phyloP scores from a whole-genome alignment of 2,113 vertebrate species.

The Pimephales promelas region DNA sequence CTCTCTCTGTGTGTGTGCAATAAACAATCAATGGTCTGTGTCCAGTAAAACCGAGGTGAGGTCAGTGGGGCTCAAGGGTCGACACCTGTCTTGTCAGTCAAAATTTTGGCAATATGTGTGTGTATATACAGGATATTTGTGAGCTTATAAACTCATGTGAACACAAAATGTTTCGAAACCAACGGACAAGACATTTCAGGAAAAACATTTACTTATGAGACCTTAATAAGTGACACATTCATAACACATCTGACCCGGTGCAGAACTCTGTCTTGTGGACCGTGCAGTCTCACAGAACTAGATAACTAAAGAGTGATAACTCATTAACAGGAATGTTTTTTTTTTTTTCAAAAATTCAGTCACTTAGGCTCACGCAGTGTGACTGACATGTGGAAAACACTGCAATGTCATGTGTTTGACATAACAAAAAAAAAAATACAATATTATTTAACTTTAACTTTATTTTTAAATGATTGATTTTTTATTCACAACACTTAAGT shows the following conservation, averaged over 20 bases:
- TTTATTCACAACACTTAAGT: too few species aligned
- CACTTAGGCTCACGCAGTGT: background rate
- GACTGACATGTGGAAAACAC: background rate
- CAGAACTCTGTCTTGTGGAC: background rate
- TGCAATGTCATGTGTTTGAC: background rate
- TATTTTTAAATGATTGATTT: too few species aligned
- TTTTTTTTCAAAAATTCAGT: background rate
- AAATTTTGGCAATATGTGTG: background rate
- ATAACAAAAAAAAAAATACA: background rate
- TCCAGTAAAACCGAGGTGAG: conserved; percentile 63
- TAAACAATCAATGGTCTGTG: conserved; percentile 61
- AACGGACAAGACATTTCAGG: background rate
- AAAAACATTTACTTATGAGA: conserved; percentile 19
- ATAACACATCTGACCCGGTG: background rate
- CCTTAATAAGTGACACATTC: background rate
- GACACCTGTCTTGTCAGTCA: conserved; percentile 66
- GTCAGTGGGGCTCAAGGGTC: conserved; percentile 65
- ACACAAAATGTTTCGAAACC: conserved; percentile 4
- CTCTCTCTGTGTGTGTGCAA: background rate
- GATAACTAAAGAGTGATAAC: conserved; percentile 69
- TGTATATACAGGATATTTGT: background rate
- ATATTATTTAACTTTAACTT: too few species aligned
- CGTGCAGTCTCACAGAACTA: conserved; percentile 59
- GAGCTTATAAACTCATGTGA: background rate
- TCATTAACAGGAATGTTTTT: conserved; percentile 59